Evolutionary conservation across 2,888 invertebrate species (phyloP), one percentile per base, ranked within the genome.

Genomic region (Amiota communis): DNA sequence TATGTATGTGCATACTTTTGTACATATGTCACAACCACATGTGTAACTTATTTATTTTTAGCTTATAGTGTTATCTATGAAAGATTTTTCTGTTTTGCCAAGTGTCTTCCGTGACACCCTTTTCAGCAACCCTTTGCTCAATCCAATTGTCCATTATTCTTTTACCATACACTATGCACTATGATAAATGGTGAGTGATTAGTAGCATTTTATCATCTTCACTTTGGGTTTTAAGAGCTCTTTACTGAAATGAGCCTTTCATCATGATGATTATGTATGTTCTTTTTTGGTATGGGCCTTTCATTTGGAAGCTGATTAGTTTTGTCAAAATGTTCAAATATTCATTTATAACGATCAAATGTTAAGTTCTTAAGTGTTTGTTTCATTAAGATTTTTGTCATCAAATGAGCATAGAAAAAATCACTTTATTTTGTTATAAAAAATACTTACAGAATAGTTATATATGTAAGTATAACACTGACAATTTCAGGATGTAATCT

Each of bases 291-390:
- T 46, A 46, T 46, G 64, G 47, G 23, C 23, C 23, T 59, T 63
- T 63, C 36, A 46, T 63, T 67, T 67, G 51, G 49, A 67, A 51
- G 67, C 67, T 67, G 49, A 67, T 67, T 67, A 67, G 67, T 67
- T 67, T 49, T 67, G 51, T 51, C 23, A 23, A 23, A 46, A 15
- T 51, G 67, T 53, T 20, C 9, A 49, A 67, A 51, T 67, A n/a
- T 51, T 67, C 51, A 67, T 67, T 67, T 51, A 67, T 67, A 51
- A 53, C 47, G 13, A 67, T 36, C 36, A 36, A 36, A 23, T 23
- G 3, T 23, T 23, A 23, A 36, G 36, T 36, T 36, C 8, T 36
- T 36, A 36, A 36, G 36, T 36, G 36, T 6, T 36, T 36, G 3
- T 36, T 36, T 36, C 6, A 36, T 36, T 36, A 36, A 36, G 6